Conservation (phyloP, 2,888 invertebrate species). For the Euplagia quadripunctaria region DNA sequence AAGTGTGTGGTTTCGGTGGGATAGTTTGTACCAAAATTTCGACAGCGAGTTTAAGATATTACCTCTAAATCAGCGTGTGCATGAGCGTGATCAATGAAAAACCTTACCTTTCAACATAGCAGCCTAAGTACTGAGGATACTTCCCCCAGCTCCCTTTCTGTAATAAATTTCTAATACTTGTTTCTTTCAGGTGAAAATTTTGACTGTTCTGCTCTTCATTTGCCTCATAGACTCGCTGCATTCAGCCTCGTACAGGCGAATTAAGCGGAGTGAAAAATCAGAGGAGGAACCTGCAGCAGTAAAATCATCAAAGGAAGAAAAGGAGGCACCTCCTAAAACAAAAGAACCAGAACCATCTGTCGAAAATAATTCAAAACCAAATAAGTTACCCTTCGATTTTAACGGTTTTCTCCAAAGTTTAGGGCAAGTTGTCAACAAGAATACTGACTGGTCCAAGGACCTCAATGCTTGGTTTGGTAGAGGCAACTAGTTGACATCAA, state of each 20-base stretch:
- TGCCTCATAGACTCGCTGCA: conserved; percentile 36
- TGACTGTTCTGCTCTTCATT: conserved; percentile 37
- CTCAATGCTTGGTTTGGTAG: neutral
- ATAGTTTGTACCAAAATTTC: no score
- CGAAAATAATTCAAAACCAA: neutral
- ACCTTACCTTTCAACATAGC: no score
- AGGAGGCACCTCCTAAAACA: neutral
- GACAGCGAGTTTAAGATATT: no score
- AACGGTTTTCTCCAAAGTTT: conserved; percentile 7
- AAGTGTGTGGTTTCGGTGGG: no score
- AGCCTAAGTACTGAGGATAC: no score
- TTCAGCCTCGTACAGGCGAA: conserved; percentile 21
- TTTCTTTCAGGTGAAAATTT: conserved; percentile 42
- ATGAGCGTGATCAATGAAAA: no score
- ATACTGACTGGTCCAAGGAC: conserved; percentile 5
- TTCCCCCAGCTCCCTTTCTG: no score
- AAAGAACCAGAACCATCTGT: neutral
- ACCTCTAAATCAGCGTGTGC: no score
- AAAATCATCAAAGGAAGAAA: neutral
- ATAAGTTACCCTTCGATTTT: neutral
- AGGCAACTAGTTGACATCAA: neutral
- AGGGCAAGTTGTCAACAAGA: conserved; percentile 2
- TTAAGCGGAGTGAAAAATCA: conserved; percentile 13
- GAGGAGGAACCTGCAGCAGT: neutral
- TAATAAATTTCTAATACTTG: neutral